Base-by-base conservation (phyloP, 2,797 vertebrate genomes). In the Coreius guichenoti region DNA sequence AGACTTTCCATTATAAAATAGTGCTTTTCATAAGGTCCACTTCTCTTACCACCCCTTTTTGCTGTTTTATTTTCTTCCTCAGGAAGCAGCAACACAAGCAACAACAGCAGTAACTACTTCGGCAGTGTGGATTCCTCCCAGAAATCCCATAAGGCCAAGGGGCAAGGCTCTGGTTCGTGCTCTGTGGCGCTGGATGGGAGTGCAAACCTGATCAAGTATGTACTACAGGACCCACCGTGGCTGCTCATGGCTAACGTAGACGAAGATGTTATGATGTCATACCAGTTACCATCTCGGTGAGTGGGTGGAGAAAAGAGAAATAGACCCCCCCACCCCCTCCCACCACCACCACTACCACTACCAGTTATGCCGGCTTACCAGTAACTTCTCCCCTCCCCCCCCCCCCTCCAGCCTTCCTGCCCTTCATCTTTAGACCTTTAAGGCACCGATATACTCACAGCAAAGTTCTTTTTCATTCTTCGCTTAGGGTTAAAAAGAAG, bases 271-370 rank as follows among this genome's bases (percentile, higher is more conserved):
- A 96, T 96, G 96, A 96, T 96, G 96, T 95, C 94, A 0, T 97
- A 98, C 92, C 96, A 98, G 95, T 90, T 98, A 87, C 97, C 97
- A 7, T 92, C 94, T n/a, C 91, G 95, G 97, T 99, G 95, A 97
- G 93, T 89, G 2, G 67, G 19, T 81, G 78, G 75, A 90, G 73
- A 87, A 19, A 31, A 2, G 5, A 77, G 23, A 51, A 69, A 54
- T 17, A 43, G 1, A 26, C 29, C 63, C 13, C 13, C 51, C 33
- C 33, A 33, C 33, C 39, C 39, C 39, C 8, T 39, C 7, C 6
- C 6, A 8, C 8, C 39, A 43, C 33, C 54, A 21, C 43, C 3
- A 17, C 83, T 61, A 21, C 43, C 3, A 17, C 83, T 61, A 13
- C 14, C 39, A 65, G 12, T 51, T 54, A 67, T 86, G 23, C 68